Evolutionary conservation across 2,113 vertebrate genomes (phyloP), one percentile per base, ranked within the genome.

Genomic region (Microtus oregoni): DNA sequence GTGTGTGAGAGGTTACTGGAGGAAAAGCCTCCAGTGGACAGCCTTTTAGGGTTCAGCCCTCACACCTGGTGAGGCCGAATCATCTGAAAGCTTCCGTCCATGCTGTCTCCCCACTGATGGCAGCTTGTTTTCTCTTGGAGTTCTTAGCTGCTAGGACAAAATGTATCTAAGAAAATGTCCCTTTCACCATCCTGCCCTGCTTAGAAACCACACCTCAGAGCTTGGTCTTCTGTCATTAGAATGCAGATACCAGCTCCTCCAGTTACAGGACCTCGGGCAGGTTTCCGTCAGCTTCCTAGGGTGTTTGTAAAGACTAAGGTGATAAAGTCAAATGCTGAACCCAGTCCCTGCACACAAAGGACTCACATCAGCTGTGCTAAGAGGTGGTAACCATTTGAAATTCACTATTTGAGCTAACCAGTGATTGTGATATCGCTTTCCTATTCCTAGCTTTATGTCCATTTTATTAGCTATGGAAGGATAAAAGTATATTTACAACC

Each of bases 391-490:
- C 67, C 67, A 70, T 32, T 70, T 35, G n/a, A 90, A 72, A 65
- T 44, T 10, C 41, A 70, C 67, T 65, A 26, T 65, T 65, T 70
- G 20, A 82, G 67, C 85, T 61, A 95, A 85, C n/a, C 81, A 61
- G 28, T 10, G 19, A 38, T 76, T 86, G 2, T 93, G 73, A 68
- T 89, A 5, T 47, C 73, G 26, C 52, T 73, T 88, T 77, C 77
- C 77, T 89, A 6, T 68, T 92, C 88, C 50, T 86, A 9, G 58
- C 35, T 89, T 94, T 94, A 96, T 82, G 92, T 88, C 22, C 79
- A 15, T 94, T 86, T 95, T 90, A 79, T 93, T 94, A 93, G 72
- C 86, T 76, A 87, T n/a, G 61, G 61, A 85, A 67, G 14, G 44
- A 77, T 87, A 73, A 77, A 89, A 95, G 73, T 78, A 92, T 77